Evolutionary conservation across 2,797 vertebrate species (phyloP).

Genomic region (Pseudochaenichthys georgianus): DNA sequence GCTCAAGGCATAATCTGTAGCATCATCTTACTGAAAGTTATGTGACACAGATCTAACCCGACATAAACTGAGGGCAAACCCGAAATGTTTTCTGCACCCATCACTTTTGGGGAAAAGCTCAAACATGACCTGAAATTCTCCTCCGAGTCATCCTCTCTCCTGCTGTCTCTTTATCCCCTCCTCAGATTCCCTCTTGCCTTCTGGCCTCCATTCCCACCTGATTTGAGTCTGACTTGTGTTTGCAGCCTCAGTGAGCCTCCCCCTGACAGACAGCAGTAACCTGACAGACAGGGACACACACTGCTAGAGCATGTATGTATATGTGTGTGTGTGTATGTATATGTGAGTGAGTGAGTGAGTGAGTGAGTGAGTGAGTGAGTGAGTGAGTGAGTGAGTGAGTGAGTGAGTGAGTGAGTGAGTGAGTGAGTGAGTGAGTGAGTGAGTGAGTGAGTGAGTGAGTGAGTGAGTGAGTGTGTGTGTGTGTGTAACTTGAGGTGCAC

Average conservation of each 20-base stretch:
- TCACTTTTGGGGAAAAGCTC: neutral
- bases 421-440: too few relatives aligned
- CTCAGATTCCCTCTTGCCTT: slow-evolving; percentile 13
- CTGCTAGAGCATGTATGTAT: slow-evolving; percentile 5
- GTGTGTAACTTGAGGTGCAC: slow-evolving; percentile 1
- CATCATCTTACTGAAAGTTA: slow-evolving; percentile 1
- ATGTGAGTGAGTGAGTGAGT: too few relatives aligned
- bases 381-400: too few relatives aligned
- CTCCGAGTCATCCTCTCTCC: neutral
- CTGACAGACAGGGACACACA: slow-evolving; percentile 25
- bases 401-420: too few relatives aligned
- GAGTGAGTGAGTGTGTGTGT: too few relatives aligned
- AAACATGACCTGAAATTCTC: slow-evolving; percentile 11
- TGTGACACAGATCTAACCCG: neutral
- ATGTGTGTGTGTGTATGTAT: neutral
- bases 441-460: too few relatives aligned
- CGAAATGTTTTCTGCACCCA: neutral
- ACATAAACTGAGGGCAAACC: slow-evolving; percentile 8
- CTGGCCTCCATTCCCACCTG: slow-evolving; percentile 35
- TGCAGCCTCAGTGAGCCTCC: slow-evolving; percentile 50
- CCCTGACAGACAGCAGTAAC: slow-evolving; percentile 49
- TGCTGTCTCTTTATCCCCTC: slow-evolving; percentile 1
- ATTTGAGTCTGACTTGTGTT: slow-evolving; percentile 37
- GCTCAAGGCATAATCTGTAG: neutral
- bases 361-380: too few relatives aligned